A percentile compares a stretch with the other conserved stretches of the same genome.
Evolutionary conservation across 2,888 invertebrate genomes (phyloP).

Genomic region (Bruchidius siliquastri): DNA sequence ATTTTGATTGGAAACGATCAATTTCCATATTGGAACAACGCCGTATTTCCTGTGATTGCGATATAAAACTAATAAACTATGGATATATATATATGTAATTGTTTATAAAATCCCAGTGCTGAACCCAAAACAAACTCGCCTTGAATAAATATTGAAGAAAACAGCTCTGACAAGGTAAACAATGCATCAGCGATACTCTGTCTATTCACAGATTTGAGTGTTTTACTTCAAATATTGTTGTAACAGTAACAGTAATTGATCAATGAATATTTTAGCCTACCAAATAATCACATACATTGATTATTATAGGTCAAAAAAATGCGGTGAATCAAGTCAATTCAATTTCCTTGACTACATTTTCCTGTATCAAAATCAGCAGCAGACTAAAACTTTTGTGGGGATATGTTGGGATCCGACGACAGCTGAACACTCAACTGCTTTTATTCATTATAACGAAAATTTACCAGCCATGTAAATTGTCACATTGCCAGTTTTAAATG

Average conservation of each 20-base stretch:
- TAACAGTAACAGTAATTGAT: too few species aligned
- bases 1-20: background rate
- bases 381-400: too few species aligned
- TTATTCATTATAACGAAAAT: background rate
- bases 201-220: too few species aligned
- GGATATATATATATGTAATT: background rate
- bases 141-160: background rate
- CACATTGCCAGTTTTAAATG: background rate
- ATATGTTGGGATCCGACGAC: background rate
- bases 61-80: background rate
- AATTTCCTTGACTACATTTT: too few species aligned
- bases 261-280: too few species aligned
- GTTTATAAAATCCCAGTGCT: background rate
- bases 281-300: too few species aligned
- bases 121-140: background rate
- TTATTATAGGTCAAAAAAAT: too few species aligned
- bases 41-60: background rate
- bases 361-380: too few species aligned
- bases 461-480: background rate
- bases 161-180: background rate
- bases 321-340: too few species aligned
- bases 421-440: background rate
- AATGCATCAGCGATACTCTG: background rate
- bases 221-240: too few species aligned
- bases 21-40: background rate